Evolutionary conservation across 2,888 invertebrate species (phyloP).

Genomic region (Arrhopalites spinosus): DNA sequence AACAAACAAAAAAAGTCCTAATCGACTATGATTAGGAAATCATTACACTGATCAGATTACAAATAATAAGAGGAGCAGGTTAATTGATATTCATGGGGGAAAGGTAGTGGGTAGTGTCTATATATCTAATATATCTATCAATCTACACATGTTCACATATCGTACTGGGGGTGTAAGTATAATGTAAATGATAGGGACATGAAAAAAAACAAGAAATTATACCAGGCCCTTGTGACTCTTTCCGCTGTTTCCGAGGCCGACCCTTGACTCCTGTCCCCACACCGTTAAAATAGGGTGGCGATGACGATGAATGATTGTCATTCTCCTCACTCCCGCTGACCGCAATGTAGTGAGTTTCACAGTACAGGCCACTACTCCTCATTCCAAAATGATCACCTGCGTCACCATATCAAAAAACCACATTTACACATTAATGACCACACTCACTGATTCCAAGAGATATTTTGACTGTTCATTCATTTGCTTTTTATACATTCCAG

Average conservation of each 20-base stretch:
- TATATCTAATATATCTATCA: too few species aligned
- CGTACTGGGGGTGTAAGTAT: too few species aligned
- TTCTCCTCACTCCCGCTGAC: constrained; percentile 57
- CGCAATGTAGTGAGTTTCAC: constrained; percentile 72
- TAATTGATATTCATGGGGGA: too few species aligned
- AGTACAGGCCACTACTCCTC: constrained; percentile 75
- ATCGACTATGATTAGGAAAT: too few species aligned
- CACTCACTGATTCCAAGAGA: neutral
- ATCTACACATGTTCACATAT: too few species aligned
- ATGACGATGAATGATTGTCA: constrained; percentile 12
- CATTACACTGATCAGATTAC: too few species aligned
- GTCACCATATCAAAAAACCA: neutral
- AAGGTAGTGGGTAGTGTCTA: too few species aligned
- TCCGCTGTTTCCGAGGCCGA: constrained; percentile 77
- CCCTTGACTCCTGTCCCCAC: constrained; percentile 79
- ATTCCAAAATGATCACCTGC: constrained; percentile 87
- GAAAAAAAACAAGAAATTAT: neutral
- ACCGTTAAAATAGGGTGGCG: constrained; percentile 64
- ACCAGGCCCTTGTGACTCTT: constrained; percentile 40
- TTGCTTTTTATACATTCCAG: too few species aligned
- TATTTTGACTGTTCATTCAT: neutral
- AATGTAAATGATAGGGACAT: neutral
- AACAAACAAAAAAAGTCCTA: too few species aligned
- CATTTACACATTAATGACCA: neutral
- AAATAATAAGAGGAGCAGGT: too few species aligned